A percentile compares a stretch with the other conserved stretches of the same genome.
These are phyloP conservation scores for Nanorana parkeri DNA, from an alignment of 2,113 vertebrate species.

Conservation along the genomic window DNA sequence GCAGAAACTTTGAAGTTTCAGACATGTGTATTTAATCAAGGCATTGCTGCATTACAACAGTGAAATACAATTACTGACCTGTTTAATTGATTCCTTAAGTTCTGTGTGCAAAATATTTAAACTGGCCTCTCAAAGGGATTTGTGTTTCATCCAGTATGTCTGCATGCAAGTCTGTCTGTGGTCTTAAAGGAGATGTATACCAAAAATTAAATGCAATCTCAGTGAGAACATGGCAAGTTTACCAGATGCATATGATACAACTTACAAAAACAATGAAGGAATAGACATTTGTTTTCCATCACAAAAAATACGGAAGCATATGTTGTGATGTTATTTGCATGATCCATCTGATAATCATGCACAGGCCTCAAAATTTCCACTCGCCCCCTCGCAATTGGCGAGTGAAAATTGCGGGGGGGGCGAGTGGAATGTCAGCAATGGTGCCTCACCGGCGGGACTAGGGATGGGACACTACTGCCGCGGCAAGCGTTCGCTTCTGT, in stretches of 20 bases:
- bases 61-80: slow-evolving; percentile 23
- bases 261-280: too few relatives aligned
- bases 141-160: slow-evolving; percentile 8
- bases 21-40: slow-evolving; percentile 27
- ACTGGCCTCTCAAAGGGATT: slow-evolving; percentile 20
- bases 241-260: neutral
- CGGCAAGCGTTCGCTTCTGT: too few relatives aligned
- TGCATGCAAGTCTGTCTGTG: slow-evolving; percentile 8
- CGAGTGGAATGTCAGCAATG: too few relatives aligned
- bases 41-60: neutral
- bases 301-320: too few relatives aligned
- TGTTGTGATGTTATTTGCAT: too few relatives aligned
- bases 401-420: too few relatives aligned
- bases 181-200: neutral
- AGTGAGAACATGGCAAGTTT: neutral
- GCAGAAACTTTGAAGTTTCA: slow-evolving; percentile 27
- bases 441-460: too few relatives aligned
- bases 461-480: too few relatives aligned
- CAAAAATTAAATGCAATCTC: neutral
- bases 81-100: slow-evolving; percentile 49
- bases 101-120: slow-evolving; percentile 14
- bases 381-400: too few relatives aligned
- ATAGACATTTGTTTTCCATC: too few relatives aligned
- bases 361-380: too few relatives aligned
- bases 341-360: too few relatives aligned